Conservation (phyloP, 53 echinoderm and acorn worm species). For the Apostichopus leukothele region DNA sequence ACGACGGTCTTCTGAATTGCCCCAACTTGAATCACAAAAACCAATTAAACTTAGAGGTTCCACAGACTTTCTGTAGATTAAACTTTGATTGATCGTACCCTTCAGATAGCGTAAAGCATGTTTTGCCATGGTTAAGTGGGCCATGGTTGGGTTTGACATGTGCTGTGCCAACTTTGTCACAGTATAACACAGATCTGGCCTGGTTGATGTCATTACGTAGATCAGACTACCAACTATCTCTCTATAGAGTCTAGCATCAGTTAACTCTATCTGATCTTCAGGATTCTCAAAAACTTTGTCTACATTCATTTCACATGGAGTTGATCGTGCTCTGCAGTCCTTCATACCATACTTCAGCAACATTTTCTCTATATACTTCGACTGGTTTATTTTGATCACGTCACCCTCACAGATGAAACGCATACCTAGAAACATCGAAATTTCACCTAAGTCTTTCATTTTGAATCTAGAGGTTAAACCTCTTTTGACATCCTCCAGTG, state of each 20-base stretch:
- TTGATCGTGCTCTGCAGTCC: background rate
- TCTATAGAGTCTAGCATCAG: conserved; percentile 38
- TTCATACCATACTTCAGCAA: background rate
- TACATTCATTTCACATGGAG: conserved; percentile 15
- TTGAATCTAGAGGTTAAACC: background rate
- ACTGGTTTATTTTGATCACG: background rate
- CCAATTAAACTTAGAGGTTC: background rate
- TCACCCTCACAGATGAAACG: background rate
- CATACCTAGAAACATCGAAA: conserved; percentile 39
- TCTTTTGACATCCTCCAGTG: conserved; percentile 3
- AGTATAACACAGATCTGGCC: background rate
- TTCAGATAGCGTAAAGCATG: conserved; percentile 19
- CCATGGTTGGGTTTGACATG: conserved; percentile 24
- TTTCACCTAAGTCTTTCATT: background rate
- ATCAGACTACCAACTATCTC: conserved; percentile 13
- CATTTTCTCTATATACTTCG: background rate
- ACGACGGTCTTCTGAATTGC: conserved; percentile 38
- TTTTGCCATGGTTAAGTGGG: conserved; percentile 31
- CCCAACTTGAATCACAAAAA: conserved; percentile 25
- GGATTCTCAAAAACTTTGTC: conserved; percentile 23
- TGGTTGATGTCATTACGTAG: background rate
- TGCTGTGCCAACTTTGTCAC: conserved; percentile 32
- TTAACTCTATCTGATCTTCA: background rate
- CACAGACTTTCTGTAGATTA: background rate
- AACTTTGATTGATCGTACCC: background rate